Base-by-base conservation (phyloP, 2,797 vertebrate genomes). In the Bucorvus abyssinicus region DNA sequence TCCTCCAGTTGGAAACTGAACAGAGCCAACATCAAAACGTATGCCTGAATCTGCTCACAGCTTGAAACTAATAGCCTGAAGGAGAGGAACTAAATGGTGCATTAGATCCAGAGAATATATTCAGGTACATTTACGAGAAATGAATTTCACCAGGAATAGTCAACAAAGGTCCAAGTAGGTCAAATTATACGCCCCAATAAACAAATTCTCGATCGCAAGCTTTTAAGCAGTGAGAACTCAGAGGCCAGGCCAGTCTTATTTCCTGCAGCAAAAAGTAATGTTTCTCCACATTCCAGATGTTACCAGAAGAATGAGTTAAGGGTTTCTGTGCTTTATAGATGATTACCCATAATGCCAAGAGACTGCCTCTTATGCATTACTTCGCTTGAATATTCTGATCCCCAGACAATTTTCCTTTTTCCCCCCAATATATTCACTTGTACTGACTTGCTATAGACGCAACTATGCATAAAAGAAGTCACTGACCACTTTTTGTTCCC, bases 21-120 rank as follows among this genome's bases (percentile, higher is more conserved):
- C 32, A 45, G 44, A 89, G 53, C 7, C 56, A 71, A 19, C 0
- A 3, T 11, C 14, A 65, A 42, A 77, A 82, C 1, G 3, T 76
- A 73, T 24, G 38, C 56, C 81, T 85, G 61, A 92, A 83, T 67
- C 67, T 89, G 78, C 84, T 87, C 86, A 76, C 90, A 93, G 92
- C 56, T 84, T 90, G 89, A 96, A 90, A 70, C 49, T 81, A 86
- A 50, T 30, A 82, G 78, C 71, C 57, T 87, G 64, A 52, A 49
- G 77, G 38, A 87, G 61, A 75, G 86, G n/a, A 91, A 63, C 47
- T 87, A 57, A 92, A 3, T 0, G 1, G 55, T 57, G 36, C 50
- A 21, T 92, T 61, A 91, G 38, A 68, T 44, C 38, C 79, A 84
- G 44, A 78, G 55, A 73, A 86, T n/a, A 61, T 57, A 49, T 80